Conservation (phyloP, 2,113 vertebrate species). For the Panurus biarmicus region DNA sequence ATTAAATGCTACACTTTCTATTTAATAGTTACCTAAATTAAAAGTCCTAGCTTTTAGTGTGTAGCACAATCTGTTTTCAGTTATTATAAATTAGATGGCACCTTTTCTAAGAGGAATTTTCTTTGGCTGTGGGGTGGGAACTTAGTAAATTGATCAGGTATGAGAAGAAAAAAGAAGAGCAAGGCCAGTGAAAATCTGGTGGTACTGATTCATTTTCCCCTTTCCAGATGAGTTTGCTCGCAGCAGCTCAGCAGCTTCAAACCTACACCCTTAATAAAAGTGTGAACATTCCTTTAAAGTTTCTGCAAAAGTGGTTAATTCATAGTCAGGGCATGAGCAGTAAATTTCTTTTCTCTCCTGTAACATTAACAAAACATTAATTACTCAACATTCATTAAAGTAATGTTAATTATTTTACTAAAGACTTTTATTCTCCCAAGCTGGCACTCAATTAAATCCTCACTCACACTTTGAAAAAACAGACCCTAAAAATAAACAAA, state of each 20-base stretch:
- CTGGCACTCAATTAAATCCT: not conserved
- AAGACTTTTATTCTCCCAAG: not conserved
- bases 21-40: not conserved
- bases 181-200: not conserved
- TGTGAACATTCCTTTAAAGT: not conserved
- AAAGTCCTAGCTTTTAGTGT: not conserved
- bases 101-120: not conserved
- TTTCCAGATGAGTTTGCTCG: not conserved
- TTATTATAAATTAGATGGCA: not conserved
- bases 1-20: not conserved
- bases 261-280: not conserved
- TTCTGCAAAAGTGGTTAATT: not conserved
- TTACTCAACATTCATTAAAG: conserved; percentile 32
- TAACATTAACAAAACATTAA: conserved; percentile 44
- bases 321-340: not conserved
- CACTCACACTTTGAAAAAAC: not conserved
- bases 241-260: not conserved
- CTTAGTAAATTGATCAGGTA: not conserved
- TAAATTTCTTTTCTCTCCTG: not conserved
- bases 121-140: not conserved
- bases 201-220: not conserved
- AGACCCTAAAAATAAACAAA: conserved; percentile 19
- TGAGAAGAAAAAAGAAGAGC: not conserved
- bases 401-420: conserved; percentile 39
- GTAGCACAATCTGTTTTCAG: not conserved